phyloP scores from a whole-genome alignment of 1,140 invertebrate species.

The Bombus breviceps region DNA sequence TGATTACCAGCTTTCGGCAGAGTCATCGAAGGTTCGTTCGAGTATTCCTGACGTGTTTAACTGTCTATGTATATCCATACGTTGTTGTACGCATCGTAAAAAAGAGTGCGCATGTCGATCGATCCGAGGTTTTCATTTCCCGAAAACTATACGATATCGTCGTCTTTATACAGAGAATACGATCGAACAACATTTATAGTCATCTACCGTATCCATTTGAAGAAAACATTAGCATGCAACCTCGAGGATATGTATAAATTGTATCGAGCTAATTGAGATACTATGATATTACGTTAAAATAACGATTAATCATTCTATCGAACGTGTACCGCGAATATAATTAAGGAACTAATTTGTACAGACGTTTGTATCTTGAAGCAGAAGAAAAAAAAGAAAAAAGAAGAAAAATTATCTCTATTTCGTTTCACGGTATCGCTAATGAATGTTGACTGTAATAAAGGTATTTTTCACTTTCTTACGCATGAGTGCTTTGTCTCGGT shows the following conservation, averaged over 20 bases:
- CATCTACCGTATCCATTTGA: neutral
- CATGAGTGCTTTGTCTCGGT: conserved; percentile 65
- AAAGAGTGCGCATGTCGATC: conserved; percentile 33
- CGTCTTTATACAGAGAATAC: neutral
- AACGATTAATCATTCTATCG: neutral
- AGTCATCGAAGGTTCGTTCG: conserved; percentile 91
- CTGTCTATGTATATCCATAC: conserved; percentile 26
- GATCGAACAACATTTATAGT: conserved; percentile 1
- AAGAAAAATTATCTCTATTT: conserved; percentile 66
- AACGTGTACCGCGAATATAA: conserved; percentile 3
- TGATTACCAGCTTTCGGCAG: conserved; percentile 95
- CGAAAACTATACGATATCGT: neutral
- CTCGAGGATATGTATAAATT: neutral
- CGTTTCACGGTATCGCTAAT: conserved; percentile 59
- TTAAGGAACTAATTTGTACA: conserved; percentile 14
- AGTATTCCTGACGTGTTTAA: conserved; percentile 45
- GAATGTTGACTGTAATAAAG: conserved; percentile 64
- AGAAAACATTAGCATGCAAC: neutral
- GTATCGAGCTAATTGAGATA: neutral
- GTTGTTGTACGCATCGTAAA: conserved; percentile 36
- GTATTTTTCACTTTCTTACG: conserved; percentile 61
- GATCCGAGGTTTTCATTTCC: conserved; percentile 7
- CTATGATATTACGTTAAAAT: neutral
- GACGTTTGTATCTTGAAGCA: conserved; percentile 19
- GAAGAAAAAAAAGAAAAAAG: neutral